Conservation (phyloP, 2,888 invertebrate species). For the Nomada ferruginata region DNA sequence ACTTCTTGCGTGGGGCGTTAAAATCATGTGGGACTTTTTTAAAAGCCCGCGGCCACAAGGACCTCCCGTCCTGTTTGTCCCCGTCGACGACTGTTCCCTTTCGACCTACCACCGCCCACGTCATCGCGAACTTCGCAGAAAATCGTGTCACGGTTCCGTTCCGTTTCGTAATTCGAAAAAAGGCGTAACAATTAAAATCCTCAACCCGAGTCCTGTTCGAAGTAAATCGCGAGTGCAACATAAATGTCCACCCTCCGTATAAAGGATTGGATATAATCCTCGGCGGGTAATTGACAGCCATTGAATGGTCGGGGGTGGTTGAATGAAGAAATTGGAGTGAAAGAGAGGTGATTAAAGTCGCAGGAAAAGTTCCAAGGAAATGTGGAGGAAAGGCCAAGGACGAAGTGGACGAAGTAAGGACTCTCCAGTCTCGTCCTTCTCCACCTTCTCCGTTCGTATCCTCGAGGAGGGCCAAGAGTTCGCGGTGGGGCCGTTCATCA, state of each 20-base stretch:
- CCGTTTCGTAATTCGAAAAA: background rate
- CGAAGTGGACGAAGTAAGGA: conserved; percentile 36
- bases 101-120: conserved; percentile 68
- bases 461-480: conserved; percentile 81
- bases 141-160: conserved; percentile 53
- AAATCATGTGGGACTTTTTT: conserved; percentile 80
- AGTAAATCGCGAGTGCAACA: no score
- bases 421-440: conserved; percentile 48
- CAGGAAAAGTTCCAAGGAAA: conserved; percentile 55
- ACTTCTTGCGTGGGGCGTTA: conserved; percentile 82
- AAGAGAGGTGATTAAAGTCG: conserved; percentile 30
- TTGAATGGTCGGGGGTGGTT: background rate
- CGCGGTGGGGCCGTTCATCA: conserved; percentile 84
- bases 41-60: conserved; percentile 67
- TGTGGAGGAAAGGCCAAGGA: conserved; percentile 59
- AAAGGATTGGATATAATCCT: background rate
- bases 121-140: conserved; percentile 72
- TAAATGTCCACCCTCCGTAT: background rate
- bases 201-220: no score
- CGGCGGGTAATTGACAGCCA: background rate
- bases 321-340: background rate
- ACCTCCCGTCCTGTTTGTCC: conserved; percentile 64
- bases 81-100: conserved; percentile 45
- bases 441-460: conserved; percentile 56
- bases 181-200: no score